Percentiles rank a stretch among this genome's conserved stretches.
phyloP scores from a whole-genome alignment of 2,797 vertebrate genomes.

The Sebastes trivittatus region DNA sequence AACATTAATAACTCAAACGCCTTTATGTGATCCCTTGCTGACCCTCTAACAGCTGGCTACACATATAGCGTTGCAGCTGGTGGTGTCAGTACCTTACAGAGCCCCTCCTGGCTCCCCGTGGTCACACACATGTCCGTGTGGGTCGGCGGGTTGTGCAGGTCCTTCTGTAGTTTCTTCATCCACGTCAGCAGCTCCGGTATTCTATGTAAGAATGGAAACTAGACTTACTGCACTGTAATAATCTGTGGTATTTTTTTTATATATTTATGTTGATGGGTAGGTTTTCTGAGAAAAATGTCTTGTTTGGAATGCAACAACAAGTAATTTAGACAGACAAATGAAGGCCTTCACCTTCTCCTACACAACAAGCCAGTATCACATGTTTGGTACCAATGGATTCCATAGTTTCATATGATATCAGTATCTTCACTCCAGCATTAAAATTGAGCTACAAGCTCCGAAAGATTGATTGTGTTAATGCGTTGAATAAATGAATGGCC shows the following conservation, averaged over 20 bases:
- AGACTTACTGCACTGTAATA: neutral
- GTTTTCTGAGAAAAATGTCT: neutral
- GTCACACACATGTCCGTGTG: constrained; percentile 94
- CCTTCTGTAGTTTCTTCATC: constrained; percentile 90
- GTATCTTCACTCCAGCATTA: too few relatives aligned
- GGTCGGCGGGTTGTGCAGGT: constrained; percentile 89
- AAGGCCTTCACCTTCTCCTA: too few relatives aligned
- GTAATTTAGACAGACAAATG: too few relatives aligned
- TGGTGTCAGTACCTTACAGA: constrained; percentile 87
- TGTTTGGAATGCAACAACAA: neutral
- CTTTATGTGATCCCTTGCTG: neutral
- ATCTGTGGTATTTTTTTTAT: neutral
- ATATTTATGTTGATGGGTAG: neutral
- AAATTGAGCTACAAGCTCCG: too few relatives aligned
- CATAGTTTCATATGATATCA: too few relatives aligned
- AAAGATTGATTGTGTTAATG: too few relatives aligned
- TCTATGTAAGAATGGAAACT: constrained; percentile 58
- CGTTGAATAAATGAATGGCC: too few relatives aligned
- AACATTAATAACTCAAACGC: neutral
- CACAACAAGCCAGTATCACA: too few relatives aligned
- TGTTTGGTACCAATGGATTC: too few relatives aligned
- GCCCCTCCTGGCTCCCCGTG: constrained; percentile 93
- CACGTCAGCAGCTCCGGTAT: constrained; percentile 92
- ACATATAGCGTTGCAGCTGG: neutral
- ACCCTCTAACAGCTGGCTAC: neutral